These are phyloP conservation scores for Podargus strigoides DNA, from an alignment of 2,797 vertebrate species.

Conservation along the genomic window DNA sequence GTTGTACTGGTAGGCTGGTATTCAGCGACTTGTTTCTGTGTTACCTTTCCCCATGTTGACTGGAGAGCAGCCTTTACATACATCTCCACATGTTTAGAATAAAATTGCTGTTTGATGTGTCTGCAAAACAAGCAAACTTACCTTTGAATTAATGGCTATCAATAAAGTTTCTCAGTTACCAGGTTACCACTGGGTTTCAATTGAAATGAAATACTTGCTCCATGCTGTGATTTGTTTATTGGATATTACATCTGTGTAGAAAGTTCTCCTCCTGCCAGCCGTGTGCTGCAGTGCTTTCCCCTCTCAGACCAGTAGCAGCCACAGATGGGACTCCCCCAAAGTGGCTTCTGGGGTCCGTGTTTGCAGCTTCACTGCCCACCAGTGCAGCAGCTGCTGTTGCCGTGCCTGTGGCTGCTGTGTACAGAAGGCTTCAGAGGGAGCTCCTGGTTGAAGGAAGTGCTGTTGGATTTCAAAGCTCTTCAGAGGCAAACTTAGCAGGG, in stretches of 20 bases:
- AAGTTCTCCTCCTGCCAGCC: background rate
- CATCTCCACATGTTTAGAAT: background rate
- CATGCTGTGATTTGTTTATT: background rate
- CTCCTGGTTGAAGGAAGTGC: background rate
- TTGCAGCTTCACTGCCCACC: background rate
- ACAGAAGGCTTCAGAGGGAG: background rate
- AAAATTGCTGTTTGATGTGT: background rate
- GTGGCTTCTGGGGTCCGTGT: accelerated
- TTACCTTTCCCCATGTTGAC: background rate
- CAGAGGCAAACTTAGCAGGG: background rate
- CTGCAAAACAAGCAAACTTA: background rate
- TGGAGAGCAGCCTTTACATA: background rate
- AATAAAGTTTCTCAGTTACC: background rate
- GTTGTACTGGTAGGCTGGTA: background rate
- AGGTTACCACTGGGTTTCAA: background rate
- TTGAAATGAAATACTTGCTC: background rate
- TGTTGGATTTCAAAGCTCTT: background rate
- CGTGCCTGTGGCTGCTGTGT: accelerated
- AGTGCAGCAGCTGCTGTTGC: background rate
- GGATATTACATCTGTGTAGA: background rate
- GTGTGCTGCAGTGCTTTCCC: background rate
- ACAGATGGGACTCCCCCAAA: too few species aligned
- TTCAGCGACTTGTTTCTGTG: background rate
- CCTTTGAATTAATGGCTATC: background rate
- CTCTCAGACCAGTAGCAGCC: background rate